Evolutionary conservation across 1,140 invertebrate genomes (phyloP).

Genomic region (Helicorthomorpha holstii): DNA sequence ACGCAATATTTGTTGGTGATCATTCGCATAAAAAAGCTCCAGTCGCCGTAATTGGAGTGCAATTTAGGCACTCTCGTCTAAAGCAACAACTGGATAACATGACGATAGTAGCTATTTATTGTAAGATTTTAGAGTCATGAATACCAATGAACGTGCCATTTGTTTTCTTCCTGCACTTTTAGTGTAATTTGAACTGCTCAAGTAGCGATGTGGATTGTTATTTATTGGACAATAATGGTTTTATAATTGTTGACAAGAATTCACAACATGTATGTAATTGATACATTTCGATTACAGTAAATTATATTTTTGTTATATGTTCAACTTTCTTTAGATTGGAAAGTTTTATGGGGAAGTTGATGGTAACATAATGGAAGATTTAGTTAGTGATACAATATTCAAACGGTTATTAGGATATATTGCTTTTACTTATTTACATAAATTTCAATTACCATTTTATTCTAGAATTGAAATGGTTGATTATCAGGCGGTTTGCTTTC

Average conservation of each 20-base stretch:
- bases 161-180: too few species aligned
- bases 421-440: neutral
- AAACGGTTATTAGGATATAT: slow-evolving; percentile 43
- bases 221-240: slow-evolving; percentile 81
- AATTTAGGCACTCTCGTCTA: slow-evolving; percentile 61
- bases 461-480: neutral
- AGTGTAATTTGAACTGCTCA: too few species aligned
- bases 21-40: slow-evolving; percentile 67
- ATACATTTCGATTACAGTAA: slow-evolving; percentile 13
- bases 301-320: slow-evolving; percentile 31
- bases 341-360: slow-evolving; percentile 80
- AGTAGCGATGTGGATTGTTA: too few species aligned
- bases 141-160: too few species aligned
- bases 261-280: slow-evolving; percentile 14
- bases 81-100: too few species aligned
- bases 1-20: slow-evolving; percentile 73
- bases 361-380: slow-evolving; percentile 83
- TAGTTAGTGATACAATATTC: slow-evolving; percentile 78
- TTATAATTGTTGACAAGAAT: slow-evolving; percentile 76
- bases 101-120: too few species aligned
- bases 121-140: too few species aligned
- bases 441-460: neutral
- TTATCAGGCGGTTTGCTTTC: neutral
- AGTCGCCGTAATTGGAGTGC: slow-evolving; percentile 73
- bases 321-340: slow-evolving; percentile 11